phyloP scores from a whole-genome alignment of 30 jellyfish, hydroid and myxozoan species.

The Aurelia aurita region DNA sequence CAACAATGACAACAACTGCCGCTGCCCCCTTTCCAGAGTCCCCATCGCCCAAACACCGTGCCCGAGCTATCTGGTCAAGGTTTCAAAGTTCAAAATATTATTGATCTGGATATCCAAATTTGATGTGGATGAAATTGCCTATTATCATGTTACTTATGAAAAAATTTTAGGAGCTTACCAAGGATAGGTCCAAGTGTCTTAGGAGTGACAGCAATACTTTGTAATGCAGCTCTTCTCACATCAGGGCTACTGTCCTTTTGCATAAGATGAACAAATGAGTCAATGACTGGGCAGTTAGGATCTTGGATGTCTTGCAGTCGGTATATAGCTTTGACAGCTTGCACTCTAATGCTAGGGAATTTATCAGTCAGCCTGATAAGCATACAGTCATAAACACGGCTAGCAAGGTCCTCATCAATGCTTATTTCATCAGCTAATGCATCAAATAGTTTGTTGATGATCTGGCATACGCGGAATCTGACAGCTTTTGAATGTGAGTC shows the following conservation, averaged over 20 bases:
- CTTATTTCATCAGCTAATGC: slow-evolving; percentile 78
- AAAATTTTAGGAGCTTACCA: slow-evolving; percentile 67
- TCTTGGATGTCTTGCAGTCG: slow-evolving; percentile 94
- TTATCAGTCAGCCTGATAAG: slow-evolving; percentile 86
- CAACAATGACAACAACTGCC: no score
- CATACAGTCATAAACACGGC: slow-evolving; percentile 91
- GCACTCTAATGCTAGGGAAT: slow-evolving; percentile 85
- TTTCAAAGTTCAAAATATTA: no score
- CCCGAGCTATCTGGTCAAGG: no score
- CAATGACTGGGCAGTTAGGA: slow-evolving; percentile 90
- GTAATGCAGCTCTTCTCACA: slow-evolving; percentile 84
- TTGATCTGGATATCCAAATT: no score
- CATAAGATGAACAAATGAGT: slow-evolving; percentile 83
- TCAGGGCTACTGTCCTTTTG: slow-evolving; percentile 91
- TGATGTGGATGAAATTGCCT: no score
- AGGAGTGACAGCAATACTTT: slow-evolving; percentile 82
- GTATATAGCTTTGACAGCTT: slow-evolving; percentile 88
- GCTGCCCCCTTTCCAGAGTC: no score
- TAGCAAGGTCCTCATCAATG: slow-evolving; percentile 93
- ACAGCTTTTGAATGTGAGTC: slow-evolving; percentile 86
- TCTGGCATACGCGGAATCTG: slow-evolving; percentile 89
- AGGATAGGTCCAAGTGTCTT: slow-evolving; percentile 74
- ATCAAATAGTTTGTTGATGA: slow-evolving; percentile 79
- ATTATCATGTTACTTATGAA: no score
- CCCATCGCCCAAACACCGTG: no score